Evolutionary conservation across 1,140 invertebrate genomes (phyloP), one percentile per base, ranked within the genome.

Genomic region (Solenopsis invicta): DNA sequence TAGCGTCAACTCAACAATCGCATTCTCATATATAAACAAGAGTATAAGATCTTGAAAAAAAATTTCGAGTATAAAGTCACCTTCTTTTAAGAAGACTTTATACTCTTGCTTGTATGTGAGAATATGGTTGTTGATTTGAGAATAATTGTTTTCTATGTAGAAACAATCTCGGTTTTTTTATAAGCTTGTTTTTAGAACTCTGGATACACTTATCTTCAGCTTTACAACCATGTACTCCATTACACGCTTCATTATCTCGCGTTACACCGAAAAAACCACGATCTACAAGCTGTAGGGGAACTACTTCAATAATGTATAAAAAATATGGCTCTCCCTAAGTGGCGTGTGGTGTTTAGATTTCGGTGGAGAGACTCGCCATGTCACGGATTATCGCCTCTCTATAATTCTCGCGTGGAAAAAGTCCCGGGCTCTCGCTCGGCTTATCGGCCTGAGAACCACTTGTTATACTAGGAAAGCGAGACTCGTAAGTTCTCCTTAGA

Each of bases 361-460:
- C 24, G 34, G n/a, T 85, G 34, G 50, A 66, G 37, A 74, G 41
- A 66, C 69, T 61, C 21, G 45, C 21, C 29, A 72, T 59, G 82
- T 54, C 50, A 54, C 50, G 1, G 48, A 64, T 88, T 91, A 86
- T 89, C 86, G 82, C 52, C 88, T 89, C 71, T 50, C 69, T 74
- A 86, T 89, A 91, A 91, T 54, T 89, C 84, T 89, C 50, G 66
- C 62, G 34, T 87, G 54, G 71, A 89, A 89, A 91, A 90, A 84
- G 52, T 85, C 52, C 21, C 37, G 24, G 16, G 61, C 71, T 72
- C 48, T 72, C 69, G 74, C 56, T 52, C 59, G 21, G 54, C 77
- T 93, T 92, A 93, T 93, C 92, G 85, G 61, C 76, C 41, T 92
- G 80, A 89, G 87, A 92, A 87, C 84, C 86, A 86, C 90, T 91